Evolutionary conservation across 2,888 invertebrate species (phyloP).

Genomic region (Nymphalis c-album): DNA sequence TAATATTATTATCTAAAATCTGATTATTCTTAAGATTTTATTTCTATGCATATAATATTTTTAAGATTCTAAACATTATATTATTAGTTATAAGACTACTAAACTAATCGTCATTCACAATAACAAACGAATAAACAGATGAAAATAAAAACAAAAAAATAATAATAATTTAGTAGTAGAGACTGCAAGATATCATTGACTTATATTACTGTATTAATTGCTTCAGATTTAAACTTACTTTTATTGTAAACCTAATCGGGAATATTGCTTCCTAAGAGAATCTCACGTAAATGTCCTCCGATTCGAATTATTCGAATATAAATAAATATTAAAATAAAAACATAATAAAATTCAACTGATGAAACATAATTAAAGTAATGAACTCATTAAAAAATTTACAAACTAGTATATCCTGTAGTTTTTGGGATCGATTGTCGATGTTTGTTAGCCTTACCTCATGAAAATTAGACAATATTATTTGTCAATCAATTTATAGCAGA

Average conservation of each 20-base stretch:
- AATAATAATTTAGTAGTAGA: slow-evolving; percentile 14
- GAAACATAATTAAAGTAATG: slow-evolving; percentile 9
- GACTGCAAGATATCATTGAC: slow-evolving; percentile 48
- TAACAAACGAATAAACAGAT: slow-evolving; percentile 5
- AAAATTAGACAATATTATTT: background rate
- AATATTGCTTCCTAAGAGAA: slow-evolving; percentile 56
- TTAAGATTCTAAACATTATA: too few species aligned
- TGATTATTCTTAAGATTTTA: too few species aligned
- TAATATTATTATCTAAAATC: too few species aligned
- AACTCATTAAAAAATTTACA: slow-evolving; percentile 33
- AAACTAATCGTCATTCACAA: background rate
- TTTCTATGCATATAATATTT: too few species aligned
- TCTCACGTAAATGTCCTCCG: slow-evolving; percentile 45
- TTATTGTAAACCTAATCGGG: slow-evolving; percentile 44
- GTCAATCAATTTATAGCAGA: background rate
- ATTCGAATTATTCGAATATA: slow-evolving; percentile 25
- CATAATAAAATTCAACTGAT: background rate
- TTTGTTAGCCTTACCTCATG: background rate
- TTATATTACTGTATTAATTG: slow-evolving; percentile 50
- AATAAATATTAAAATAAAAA: slow-evolving; percentile 17
- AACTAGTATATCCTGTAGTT: slow-evolving; percentile 29
- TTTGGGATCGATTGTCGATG: slow-evolving; percentile 18
- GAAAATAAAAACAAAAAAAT: background rate
- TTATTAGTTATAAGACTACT: too few species aligned
- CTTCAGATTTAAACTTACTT: slow-evolving; percentile 45